phyloP scores from a whole-genome alignment of 1,140 invertebrate genomes.

The Zophobas atratus region DNA sequence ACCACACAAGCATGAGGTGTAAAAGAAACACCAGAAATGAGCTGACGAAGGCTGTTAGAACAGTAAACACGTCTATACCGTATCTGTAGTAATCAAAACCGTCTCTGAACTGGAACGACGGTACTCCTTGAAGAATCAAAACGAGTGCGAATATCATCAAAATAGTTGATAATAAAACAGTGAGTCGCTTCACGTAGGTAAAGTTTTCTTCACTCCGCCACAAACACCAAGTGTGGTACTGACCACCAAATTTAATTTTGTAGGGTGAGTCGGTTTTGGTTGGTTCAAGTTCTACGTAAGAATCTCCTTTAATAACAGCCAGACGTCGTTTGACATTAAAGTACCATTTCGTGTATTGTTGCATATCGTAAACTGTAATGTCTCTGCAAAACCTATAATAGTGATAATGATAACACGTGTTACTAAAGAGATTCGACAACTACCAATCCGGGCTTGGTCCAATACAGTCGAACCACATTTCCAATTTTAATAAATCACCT shows the following conservation, averaged over 20 bases:
- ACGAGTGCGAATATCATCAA: not conserved
- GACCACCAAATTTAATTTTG: not conserved
- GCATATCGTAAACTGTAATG: slow-evolving; percentile 18
- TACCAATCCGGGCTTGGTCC: slow-evolving; percentile 10
- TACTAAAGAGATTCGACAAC: not conserved
- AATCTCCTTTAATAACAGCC: not conserved
- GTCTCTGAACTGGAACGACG: not conserved
- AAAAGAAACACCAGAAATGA: slow-evolving; percentile 5
- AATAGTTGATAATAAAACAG: not conserved
- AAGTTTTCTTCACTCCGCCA: slow-evolving; percentile 3
- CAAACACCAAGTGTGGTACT: slow-evolving; percentile 20
- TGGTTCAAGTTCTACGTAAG: not conserved
- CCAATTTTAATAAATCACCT: slow-evolving; percentile 2
- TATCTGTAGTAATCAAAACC: not conserved
- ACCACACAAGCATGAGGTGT: not conserved
- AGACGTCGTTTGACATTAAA: not conserved
- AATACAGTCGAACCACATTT: slow-evolving; percentile 4
- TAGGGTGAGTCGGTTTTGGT: not conserved
- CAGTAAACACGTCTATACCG: not conserved
- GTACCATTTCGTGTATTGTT: not conserved
- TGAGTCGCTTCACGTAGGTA: slow-evolving; percentile 5
- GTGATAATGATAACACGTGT: not conserved
- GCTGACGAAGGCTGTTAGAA: not conserved
- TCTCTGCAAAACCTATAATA: slow-evolving; percentile 4
- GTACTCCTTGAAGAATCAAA: not conserved